Evolutionary conservation across 2,888 invertebrate species (phyloP).

Genomic region (Agriopis leucophaearia): DNA sequence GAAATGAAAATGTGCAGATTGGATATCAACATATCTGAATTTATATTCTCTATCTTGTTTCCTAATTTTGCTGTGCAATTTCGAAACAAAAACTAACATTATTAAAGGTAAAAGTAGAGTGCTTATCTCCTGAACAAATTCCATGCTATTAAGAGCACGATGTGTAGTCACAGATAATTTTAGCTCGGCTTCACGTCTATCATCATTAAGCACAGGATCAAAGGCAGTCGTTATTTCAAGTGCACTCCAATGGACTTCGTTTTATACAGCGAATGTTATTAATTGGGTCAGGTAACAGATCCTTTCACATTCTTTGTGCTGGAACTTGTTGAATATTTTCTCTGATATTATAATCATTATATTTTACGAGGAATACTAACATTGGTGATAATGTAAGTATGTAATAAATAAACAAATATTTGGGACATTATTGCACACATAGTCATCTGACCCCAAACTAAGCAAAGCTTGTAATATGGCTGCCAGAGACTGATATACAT

Average conservation of each 20-base stretch:
- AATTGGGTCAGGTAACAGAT: constrained; percentile 35
- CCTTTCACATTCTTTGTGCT: constrained; percentile 17
- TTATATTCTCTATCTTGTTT: not conserved
- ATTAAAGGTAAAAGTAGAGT: constrained; percentile 1
- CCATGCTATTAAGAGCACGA: constrained; percentile 37
- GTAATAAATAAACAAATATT: too few relatives aligned
- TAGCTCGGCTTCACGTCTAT: constrained; percentile 36
- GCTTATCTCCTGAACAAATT: constrained; percentile 24
- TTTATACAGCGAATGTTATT: constrained; percentile 28
- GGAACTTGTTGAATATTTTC: constrained; percentile 12
- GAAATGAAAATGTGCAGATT: not conserved
- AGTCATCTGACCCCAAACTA: too few relatives aligned
- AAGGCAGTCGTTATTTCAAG: constrained; percentile 41
- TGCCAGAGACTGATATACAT: too few relatives aligned
- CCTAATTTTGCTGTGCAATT: not conserved
- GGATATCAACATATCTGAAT: not conserved
- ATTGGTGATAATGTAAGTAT: not conserved
- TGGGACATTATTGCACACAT: too few relatives aligned
- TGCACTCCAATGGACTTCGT: constrained; percentile 28
- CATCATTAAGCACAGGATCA: constrained; percentile 44
- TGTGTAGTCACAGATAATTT: constrained; percentile 35
- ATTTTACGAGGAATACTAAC: constrained; percentile 12
- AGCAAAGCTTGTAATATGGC: too few relatives aligned
- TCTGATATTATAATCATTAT: not conserved
- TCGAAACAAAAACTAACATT: not conserved